Base-by-base conservation (phyloP, 2,797 vertebrate species). In the Gobio occitaniae region DNA sequence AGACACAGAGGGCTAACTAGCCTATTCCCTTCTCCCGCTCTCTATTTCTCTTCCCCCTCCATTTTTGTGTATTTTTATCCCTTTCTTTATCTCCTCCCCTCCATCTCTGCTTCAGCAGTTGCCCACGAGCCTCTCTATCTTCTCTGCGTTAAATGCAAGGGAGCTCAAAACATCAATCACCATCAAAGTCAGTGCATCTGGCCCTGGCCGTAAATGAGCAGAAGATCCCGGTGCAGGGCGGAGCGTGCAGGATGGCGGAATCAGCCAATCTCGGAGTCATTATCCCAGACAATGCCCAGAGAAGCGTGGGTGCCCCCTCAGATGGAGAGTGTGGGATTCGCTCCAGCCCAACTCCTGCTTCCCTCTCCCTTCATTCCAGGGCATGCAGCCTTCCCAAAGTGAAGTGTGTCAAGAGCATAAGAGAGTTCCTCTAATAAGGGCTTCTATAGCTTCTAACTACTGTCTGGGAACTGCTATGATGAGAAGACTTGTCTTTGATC, bases 101-200 rank as follows among this genome's bases (percentile, higher is more conserved):
- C 54, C 56, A 19, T 52, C 32, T 83, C 48, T 76, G 48, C 65
- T 54, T 54, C 48, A 66, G 44, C 63, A 68, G 29, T 19, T 19
- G 25, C 17, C 16, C 76, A 77, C 82, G 48, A 83, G 83, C 80
- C 50, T 32, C n/a, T 79, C 68, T 72, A 61, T 79, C 83, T 82
- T 84, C 85, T 81, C 76, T 56, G 80, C 70, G 77, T 66, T 83
- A 84, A 87, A 86, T 71, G 78, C 66, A 47, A 80, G 59, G 66
- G 79, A 74, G 86, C 82, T 83, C 75, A 80, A 84, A 80, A 84
- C 87, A 86, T 90, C 85, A 84, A 86, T 88, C 89, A 87, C 74
- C 76, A 83, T 86, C 84, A 88, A 83, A 82, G 84, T 86, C 68
- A 32, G 44, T 50, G 76, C 41, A 48, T 78, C 77, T 71, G 80